Percentiles rank a stretch among this genome's conserved stretches.
These are phyloP conservation scores for Conistra vaccinii DNA, from an alignment of 2,888 invertebrate genomes.

Conservation along the genomic window DNA sequence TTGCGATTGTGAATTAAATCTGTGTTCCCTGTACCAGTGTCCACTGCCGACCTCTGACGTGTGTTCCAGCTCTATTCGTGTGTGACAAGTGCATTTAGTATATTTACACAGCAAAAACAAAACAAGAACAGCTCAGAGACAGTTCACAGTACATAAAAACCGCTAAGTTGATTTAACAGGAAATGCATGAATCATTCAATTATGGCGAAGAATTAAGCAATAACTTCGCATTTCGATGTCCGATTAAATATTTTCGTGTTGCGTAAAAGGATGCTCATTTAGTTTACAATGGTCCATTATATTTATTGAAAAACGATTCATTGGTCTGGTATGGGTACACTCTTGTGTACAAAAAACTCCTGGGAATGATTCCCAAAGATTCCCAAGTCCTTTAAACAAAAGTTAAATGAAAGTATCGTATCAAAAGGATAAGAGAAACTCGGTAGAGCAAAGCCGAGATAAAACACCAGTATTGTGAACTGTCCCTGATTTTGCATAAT, in stretches of 20 bases:
- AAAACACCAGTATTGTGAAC: constrained; percentile 44
- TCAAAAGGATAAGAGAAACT: background rate
- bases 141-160: constrained; percentile 67
- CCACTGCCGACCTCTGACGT: constrained; percentile 90
- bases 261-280: constrained; percentile 49
- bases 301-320: constrained; percentile 52
- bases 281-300: constrained; percentile 55
- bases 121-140: constrained; percentile 79
- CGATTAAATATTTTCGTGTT: constrained; percentile 55
- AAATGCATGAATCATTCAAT: constrained; percentile 56
- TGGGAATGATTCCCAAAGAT: background rate
- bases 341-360: no score
- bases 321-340: constrained; percentile 25
- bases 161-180: constrained; percentile 30
- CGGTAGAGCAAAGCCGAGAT: background rate
- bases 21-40: constrained; percentile 92
- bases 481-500: constrained; percentile 73
- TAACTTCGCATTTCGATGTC: constrained; percentile 42
- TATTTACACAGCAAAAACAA: constrained; percentile 89
- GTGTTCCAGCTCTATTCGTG: constrained; percentile 90
- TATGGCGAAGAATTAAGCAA: constrained; percentile 50
- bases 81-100: constrained; percentile 89
- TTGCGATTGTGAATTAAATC: constrained; percentile 92
- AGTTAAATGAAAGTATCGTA: background rate
- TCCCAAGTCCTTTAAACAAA: background rate